phyloP scores from a whole-genome alignment of 2,797 vertebrate genomes.

The Menidia menidia region DNA sequence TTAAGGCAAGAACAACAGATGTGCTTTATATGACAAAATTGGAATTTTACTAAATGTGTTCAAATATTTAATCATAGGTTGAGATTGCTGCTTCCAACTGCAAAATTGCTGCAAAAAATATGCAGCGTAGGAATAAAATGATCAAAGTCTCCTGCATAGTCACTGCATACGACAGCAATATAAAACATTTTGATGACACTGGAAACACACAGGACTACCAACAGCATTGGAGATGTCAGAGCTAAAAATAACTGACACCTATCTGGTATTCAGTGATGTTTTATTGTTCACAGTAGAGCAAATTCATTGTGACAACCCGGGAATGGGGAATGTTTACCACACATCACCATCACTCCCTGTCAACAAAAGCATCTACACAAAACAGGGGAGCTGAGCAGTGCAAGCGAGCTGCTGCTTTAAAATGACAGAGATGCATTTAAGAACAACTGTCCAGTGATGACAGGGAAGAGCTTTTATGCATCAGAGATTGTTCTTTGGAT shows the following conservation, averaged over 20 bases:
- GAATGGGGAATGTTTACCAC: slow-evolving; percentile 4
- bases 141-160: background rate
- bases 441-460: too few species aligned
- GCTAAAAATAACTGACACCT: slow-evolving; percentile 51
- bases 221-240: slow-evolving; percentile 15
- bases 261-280: slow-evolving; percentile 37
- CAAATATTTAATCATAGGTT: too few species aligned
- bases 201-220: slow-evolving; percentile 27
- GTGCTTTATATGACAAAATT: background rate
- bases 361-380: background rate
- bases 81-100: too few species aligned
- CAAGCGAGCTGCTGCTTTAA: background rate
- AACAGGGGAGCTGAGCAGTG: background rate
- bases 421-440: too few species aligned
- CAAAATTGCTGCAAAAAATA: too few species aligned
- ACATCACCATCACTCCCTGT: background rate
- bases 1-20: background rate
- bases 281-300: slow-evolving; percentile 24
- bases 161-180: background rate
- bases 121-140: background rate
- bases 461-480: too few species aligned
- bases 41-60: too few species aligned
- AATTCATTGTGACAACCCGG: background rate
- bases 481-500: too few species aligned
- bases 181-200: slow-evolving; percentile 4